Evolutionary conservation across 1,140 invertebrate species (phyloP).

Genomic region (Drosophila orosa): DNA sequence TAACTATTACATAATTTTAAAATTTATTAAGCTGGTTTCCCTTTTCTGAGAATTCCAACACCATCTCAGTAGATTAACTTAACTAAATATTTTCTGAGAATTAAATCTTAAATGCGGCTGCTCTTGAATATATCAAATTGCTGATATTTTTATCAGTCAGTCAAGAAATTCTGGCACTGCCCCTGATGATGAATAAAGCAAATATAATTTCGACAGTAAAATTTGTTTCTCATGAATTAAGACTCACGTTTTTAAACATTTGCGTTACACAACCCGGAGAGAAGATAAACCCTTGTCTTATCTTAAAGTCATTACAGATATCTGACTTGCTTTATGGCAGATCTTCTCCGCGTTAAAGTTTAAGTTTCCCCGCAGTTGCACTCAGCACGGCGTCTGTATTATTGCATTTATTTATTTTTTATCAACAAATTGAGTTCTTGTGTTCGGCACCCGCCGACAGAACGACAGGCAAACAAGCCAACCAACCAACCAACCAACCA

Average conservation of each 20-base stretch:
- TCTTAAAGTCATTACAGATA: conserved; percentile 13
- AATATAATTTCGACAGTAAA: conserved; percentile 6
- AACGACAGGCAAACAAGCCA: conserved; percentile 41
- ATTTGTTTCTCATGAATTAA: conserved; percentile 2
- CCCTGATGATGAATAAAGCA: conserved; percentile 14
- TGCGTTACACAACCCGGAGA: conserved; percentile 2
- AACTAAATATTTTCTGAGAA: background rate
- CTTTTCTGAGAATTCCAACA: background rate
- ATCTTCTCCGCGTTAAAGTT: conserved; percentile 23
- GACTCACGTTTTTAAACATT: conserved; percentile 19
- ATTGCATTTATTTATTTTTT: conserved; percentile 38
- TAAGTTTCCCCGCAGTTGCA: conserved; percentile 5
- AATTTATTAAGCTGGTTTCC: too few species aligned
- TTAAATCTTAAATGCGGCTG: background rate
- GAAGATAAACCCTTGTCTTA: conserved; percentile 12
- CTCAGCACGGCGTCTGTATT: background rate
- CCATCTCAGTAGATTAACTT: background rate
- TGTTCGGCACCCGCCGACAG: conserved; percentile 41
- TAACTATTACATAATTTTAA: background rate
- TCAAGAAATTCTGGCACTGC: conserved; percentile 2
- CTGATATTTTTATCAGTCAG: background rate
- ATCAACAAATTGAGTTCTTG: conserved; percentile 72
- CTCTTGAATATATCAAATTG: background rate
- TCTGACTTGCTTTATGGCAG: conserved; percentile 1
- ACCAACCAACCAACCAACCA: conserved; percentile 5